Conservation (phyloP, 2,113 vertebrate species). For the Columba janthina region DNA sequence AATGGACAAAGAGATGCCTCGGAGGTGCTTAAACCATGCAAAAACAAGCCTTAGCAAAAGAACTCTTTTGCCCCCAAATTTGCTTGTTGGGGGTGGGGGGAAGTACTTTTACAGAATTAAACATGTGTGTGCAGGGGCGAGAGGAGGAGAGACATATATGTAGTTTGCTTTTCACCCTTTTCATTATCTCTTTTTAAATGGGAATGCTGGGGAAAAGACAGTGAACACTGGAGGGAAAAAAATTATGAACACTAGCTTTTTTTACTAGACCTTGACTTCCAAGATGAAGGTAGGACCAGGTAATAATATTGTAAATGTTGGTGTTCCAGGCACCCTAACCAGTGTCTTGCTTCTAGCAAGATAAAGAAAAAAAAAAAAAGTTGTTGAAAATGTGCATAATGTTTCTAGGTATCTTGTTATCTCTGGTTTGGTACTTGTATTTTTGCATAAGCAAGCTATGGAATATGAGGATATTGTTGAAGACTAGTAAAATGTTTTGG, state of each 20-base stretch:
- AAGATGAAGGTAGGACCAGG: neutral
- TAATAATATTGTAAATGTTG: neutral
- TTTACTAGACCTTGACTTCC: neutral
- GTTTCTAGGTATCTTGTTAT: neutral
- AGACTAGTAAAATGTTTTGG: neutral
- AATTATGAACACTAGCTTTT: neutral
- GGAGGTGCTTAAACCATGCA: neutral
- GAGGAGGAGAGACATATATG: too few species aligned
- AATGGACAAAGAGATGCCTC: neutral
- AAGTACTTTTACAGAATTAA: neutral
- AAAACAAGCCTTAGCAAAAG: neutral
- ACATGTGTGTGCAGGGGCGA: rapidly evolving
- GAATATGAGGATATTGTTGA: neutral
- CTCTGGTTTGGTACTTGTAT: neutral
- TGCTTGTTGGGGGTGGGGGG: neutral
- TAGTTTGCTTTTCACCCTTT: neutral
- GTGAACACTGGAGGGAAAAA: neutral
- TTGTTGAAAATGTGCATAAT: neutral
- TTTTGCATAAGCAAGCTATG: neutral
- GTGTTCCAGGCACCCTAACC: neutral
- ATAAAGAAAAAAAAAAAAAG: neutral
- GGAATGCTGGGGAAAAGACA: neutral
- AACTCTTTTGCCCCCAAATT: neutral
- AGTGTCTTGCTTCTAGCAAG: neutral
- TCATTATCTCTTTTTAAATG: neutral